These are phyloP conservation scores for Toxostoma redivivum DNA, from an alignment of 2,113 vertebrate species.

Conservation along the genomic window DNA sequence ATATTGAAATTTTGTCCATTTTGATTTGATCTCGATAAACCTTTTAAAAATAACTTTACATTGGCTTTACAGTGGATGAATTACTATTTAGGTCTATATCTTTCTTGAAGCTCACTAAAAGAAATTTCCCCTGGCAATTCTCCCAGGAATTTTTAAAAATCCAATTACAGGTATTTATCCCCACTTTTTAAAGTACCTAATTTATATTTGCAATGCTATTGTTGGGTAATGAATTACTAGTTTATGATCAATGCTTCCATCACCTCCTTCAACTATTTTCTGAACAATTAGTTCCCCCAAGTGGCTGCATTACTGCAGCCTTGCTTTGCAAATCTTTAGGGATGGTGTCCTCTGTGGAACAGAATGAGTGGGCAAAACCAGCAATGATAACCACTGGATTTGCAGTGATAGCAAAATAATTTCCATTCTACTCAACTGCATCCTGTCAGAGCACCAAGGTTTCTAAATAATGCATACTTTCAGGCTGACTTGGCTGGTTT, in stretches of 20 bases:
- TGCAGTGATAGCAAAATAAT: neutral
- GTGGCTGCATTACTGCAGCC: neutral
- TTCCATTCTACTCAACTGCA: neutral
- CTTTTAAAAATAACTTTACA: neutral
- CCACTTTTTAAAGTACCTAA: neutral
- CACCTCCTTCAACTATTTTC: neutral
- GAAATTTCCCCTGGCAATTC: neutral
- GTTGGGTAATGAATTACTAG: neutral
- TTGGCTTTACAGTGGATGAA: neutral
- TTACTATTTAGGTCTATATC: neutral
- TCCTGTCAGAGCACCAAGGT: neutral
- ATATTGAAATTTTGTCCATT: neutral
- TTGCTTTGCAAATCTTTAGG: neutral
- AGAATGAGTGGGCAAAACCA: neutral
- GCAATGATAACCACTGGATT: neutral
- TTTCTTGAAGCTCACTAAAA: neutral
- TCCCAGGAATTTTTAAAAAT: neutral
- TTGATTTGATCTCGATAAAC: neutral
- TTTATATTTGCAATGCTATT: neutral
- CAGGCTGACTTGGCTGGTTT: neutral
- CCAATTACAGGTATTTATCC: neutral
- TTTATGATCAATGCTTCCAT: neutral
- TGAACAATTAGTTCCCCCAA: conserved; percentile 34
- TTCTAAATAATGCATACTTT: neutral
- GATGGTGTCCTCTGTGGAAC: neutral